Evolutionary conservation across 2,888 invertebrate genomes (phyloP).

Genomic region (Mythimna vitellina): DNA sequence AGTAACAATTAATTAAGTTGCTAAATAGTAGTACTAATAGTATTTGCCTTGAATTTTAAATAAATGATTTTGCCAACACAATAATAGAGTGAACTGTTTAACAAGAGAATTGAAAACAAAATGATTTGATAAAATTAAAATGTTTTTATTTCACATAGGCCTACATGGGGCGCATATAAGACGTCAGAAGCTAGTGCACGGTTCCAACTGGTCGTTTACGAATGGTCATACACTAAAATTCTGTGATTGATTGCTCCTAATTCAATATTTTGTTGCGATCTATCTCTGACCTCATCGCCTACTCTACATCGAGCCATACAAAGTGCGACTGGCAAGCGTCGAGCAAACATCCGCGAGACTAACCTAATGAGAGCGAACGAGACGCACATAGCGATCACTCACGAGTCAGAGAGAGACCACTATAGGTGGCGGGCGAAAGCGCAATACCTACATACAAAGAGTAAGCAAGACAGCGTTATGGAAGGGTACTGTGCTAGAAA

Average conservation of each 20-base stretch:
- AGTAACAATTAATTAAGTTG: too few species aligned
- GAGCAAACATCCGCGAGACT: constrained; percentile 85
- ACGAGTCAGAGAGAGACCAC: constrained; percentile 73
- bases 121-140: too few species aligned
- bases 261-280: background rate
- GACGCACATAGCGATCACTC: constrained; percentile 69
- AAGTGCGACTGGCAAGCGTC: constrained; percentile 88
- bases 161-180: too few species aligned
- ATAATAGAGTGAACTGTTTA: background rate
- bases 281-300: constrained; percentile 58
- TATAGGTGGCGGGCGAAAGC: constrained; percentile 87
- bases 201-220: too few species aligned
- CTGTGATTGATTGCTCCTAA: background rate
- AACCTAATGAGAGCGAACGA: constrained; percentile 89
- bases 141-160: too few species aligned
- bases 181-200: too few species aligned
- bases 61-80: too few species aligned
- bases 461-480: constrained; percentile 69
- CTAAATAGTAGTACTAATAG: too few species aligned
- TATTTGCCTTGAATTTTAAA: too few species aligned
- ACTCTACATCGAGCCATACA: constrained; percentile 76
- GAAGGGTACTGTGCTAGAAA: constrained; percentile 51
- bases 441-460: constrained; percentile 82
- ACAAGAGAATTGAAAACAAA: background rate
- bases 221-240: background rate